Conservation (phyloP, 2,888 invertebrate genomes). For the Bombyx huttoni region DNA sequence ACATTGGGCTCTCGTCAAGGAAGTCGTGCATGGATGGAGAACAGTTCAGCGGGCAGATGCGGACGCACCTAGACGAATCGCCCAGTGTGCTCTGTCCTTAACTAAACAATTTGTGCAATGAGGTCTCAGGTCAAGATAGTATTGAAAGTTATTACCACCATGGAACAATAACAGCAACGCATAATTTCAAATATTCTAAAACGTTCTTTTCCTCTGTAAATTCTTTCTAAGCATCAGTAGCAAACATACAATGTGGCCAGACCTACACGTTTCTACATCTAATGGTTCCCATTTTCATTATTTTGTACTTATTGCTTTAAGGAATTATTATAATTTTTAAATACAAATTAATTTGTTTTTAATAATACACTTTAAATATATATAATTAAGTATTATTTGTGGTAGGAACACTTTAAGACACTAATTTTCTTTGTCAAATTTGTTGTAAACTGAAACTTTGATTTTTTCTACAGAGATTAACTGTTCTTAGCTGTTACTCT, state of each 20-base stretch:
- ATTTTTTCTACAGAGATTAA: neutral
- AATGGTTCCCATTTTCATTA: neutral
- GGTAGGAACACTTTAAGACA: neutral
- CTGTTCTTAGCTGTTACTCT: neutral
- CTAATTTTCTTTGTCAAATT: no score
- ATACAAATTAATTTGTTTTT: no score
- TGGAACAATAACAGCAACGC: neutral
- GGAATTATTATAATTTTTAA: no score
- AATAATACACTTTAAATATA: no score
- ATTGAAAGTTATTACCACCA: neutral
- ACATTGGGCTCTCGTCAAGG: slow-evolving; percentile 66
- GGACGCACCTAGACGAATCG: slow-evolving; percentile 45
- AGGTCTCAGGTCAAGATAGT: slow-evolving; percentile 50
- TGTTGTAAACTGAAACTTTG: neutral
- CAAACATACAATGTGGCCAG: neutral
- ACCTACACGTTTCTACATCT: neutral
- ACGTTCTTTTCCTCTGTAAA: neutral
- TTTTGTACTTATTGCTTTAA: neutral
- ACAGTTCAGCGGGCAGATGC: slow-evolving; percentile 45
- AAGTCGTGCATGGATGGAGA: slow-evolving; percentile 67
- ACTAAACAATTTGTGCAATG: slow-evolving; percentile 68
- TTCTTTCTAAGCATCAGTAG: neutral
- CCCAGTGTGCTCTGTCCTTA: slow-evolving; percentile 57
- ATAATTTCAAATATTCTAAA: neutral
- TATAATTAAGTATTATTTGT: neutral